Base-by-base conservation (phyloP, 2,888 invertebrate species). In the Scrobipalpa atriplicella region DNA sequence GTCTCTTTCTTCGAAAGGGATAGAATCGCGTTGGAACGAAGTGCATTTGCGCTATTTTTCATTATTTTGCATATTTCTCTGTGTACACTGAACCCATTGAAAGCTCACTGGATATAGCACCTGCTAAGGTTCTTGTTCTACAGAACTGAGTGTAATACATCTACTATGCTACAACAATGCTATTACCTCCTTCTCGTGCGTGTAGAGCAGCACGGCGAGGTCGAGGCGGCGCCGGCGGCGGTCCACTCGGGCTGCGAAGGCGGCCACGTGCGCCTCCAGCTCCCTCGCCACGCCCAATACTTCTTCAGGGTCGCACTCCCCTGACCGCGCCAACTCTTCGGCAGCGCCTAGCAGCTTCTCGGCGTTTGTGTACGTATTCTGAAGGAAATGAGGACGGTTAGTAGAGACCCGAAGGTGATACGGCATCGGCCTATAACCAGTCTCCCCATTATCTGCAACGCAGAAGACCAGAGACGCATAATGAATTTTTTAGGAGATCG, bases 291-390 rank as follows among this genome's bases (percentile, higher is more conserved):
- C 99, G 10, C 97, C 96, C 82, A 98, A 95, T 78, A 99, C 99
- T 84, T 99, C 99, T 82, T 98, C 98, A 0, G 98, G 97, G 81
- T 98, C 98, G 78, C 99, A 99, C 90, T 99, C 99, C 29, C 99
- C 99, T 0, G 98, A 98, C 70, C 97, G 95, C 0, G 99, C 99
- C 74, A 99, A 90, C 86, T 99, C 99, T 80, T 99, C 98, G 0
- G 99, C 99, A 0, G 99, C 99, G 0, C 98, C 96, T 62, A 99
- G 93, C 58, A 99, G 92, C 89, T 99, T 99, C 84, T 99, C 99
- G 0, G 99, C 99, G 93, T 99, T 99, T 67, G 99, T 99, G 82
- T 99, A 99, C 1, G 99, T 99, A 83, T 99, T 99, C 96, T 98
- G 93, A 0, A 39, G 29, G 29, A 2, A 29, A 29, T 29, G 29